Conservation (phyloP, 2,113 vertebrate species). For the Amphiprion ocellaris region DNA sequence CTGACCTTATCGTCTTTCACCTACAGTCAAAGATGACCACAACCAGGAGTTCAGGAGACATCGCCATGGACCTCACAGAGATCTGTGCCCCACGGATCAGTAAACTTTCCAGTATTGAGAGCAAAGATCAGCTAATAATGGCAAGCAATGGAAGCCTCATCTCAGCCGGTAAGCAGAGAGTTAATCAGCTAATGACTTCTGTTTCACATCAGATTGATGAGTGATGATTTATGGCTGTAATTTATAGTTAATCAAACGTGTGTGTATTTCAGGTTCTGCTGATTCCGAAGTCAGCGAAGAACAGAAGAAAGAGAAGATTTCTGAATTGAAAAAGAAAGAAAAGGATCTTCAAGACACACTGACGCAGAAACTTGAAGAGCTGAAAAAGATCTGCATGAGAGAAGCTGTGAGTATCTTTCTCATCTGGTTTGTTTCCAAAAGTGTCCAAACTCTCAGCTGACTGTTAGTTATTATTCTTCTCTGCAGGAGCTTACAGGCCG, state of each 20-base stretch:
- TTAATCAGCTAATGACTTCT: conserved; percentile 29
- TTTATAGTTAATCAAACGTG: conserved; percentile 25
- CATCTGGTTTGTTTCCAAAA: background rate
- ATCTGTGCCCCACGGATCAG: conserved; percentile 86
- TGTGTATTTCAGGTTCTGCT: conserved; percentile 87
- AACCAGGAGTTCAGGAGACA: conserved; percentile 92
- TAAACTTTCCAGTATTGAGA: conserved; percentile 87
- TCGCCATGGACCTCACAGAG: conserved; percentile 94
- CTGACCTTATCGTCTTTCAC: conserved; percentile 2
- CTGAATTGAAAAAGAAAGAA: conserved; percentile 93
- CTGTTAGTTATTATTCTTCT: conserved; percentile 20
- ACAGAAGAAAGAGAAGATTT: conserved; percentile 94
- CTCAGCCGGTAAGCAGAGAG: conserved; percentile 89
- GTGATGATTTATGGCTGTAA: conserved; percentile 37
- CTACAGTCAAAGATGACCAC: conserved; percentile 92
- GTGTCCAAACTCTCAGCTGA: conserved; percentile 12
- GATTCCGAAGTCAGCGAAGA: conserved; percentile 95
- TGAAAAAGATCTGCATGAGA: conserved; percentile 94
- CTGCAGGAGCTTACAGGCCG: conserved; percentile 92
- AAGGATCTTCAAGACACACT: conserved; percentile 91
- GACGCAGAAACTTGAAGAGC: conserved; percentile 90
- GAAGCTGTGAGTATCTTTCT: conserved; percentile 91
- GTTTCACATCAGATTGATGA: background rate
- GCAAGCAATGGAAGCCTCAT: conserved; percentile 96
- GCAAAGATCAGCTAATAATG: conserved; percentile 94